A percentile compares a stretch with the other conserved stretches of the same genome.
These are phyloP conservation scores for Chlorodrepanis virens DNA, from an alignment of 2,113 vertebrate genomes.

Conservation along the genomic window DNA sequence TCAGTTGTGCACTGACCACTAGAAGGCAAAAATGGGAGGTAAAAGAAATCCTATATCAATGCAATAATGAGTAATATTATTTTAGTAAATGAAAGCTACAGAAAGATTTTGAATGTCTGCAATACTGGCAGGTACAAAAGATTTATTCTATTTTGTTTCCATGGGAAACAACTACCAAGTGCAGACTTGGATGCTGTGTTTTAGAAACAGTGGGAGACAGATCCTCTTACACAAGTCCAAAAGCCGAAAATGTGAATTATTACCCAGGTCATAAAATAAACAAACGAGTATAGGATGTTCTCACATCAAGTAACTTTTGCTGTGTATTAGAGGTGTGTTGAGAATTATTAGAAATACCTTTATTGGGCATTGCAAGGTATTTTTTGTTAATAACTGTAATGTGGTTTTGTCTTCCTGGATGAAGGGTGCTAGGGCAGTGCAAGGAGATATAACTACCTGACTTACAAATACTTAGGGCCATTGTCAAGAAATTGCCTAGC, in stretches of 20 bases:
- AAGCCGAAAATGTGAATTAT: not conserved
- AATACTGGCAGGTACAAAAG: not conserved
- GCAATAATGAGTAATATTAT: not conserved
- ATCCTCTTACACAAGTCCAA: not conserved
- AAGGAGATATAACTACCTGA: not conserved
- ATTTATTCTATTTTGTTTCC: not conserved
- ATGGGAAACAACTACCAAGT: not conserved
- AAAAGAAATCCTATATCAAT: not conserved
- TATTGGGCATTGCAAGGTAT: not conserved
- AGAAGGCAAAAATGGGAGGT: slow-evolving; percentile 19
- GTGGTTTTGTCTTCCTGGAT: not conserved
- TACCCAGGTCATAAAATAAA: not conserved
- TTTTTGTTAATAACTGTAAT: not conserved
- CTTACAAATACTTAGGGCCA: not conserved
- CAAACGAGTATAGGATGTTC: not conserved
- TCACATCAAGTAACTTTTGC: not conserved
- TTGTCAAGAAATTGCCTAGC: not conserved
- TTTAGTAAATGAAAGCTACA: not conserved
- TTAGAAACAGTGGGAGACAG: not conserved
- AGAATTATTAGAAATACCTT: not conserved
- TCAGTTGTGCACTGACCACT: not conserved
- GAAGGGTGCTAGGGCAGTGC: not conserved
- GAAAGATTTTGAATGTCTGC: not conserved
- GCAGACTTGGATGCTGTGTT: not conserved
- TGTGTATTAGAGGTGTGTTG: not conserved